Percentiles rank a stretch among this genome's conserved stretches.
Evolutionary conservation across 2,888 invertebrate species (phyloP).

Genomic region (Steinernema scapterisci): DNA sequence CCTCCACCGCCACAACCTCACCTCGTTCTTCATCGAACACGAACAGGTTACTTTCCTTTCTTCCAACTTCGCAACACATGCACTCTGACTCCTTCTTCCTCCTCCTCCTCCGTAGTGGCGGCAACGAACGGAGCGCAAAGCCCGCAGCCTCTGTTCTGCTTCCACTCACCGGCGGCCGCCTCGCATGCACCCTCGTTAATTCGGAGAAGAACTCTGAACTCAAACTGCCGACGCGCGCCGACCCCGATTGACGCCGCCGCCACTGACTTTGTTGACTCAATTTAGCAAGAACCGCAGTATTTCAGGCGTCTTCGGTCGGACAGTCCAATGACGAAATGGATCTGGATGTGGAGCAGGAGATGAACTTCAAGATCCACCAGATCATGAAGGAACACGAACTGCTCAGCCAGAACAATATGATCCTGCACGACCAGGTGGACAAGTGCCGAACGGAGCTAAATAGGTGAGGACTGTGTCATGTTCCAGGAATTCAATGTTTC

Average conservation of each 20-base stretch:
- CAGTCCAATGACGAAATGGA: constrained; percentile 22
- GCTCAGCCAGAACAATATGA: constrained; percentile 17
- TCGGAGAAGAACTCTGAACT: constrained; percentile 7
- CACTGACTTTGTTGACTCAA: constrained; percentile 30
- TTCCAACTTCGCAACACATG: constrained; percentile 1
- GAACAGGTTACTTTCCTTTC: constrained; percentile 24
- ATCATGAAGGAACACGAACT: constrained; percentile 21
- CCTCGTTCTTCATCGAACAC: constrained; percentile 30
- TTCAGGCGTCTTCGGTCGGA: background rate
- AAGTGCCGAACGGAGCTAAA: constrained; percentile 19
- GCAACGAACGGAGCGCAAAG: background rate
- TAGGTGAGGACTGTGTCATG: background rate
- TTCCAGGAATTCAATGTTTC: background rate
- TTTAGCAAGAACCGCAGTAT: constrained; percentile 5
- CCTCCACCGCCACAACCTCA: constrained; percentile 18
- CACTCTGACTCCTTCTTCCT: background rate
- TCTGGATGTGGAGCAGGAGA: constrained; percentile 14
- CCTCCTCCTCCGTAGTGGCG: background rate
- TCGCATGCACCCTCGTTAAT: constrained; percentile 25
- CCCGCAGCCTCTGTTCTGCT: background rate
- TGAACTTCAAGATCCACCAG: background rate
- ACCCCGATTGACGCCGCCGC: constrained; percentile 18
- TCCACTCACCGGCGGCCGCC: constrained; percentile 5
- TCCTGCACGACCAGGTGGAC: constrained; percentile 19
- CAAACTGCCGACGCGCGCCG: constrained; percentile 8